phyloP scores from a whole-genome alignment of 2,888 invertebrate genomes.

The Erebia epiphron region DNA sequence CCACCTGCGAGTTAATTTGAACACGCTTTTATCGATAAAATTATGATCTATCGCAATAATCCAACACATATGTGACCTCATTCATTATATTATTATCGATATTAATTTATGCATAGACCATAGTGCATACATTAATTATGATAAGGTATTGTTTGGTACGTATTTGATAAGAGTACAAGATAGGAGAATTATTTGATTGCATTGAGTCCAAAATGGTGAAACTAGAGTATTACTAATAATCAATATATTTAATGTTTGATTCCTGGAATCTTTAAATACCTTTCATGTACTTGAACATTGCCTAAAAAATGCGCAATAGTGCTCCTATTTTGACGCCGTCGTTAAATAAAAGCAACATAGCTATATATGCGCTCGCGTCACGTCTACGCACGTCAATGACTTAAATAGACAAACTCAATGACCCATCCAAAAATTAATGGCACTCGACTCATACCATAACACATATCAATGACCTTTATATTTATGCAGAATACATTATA shows the following conservation, averaged over 20 bases:
- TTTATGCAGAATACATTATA: background rate
- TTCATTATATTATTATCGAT: slow-evolving; percentile 10
- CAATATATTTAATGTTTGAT: too few species aligned
- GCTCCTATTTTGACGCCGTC: slow-evolving; percentile 1
- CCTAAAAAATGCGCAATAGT: background rate
- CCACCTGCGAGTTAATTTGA: too few species aligned
- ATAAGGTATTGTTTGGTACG: background rate
- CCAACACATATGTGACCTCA: slow-evolving; percentile 6
- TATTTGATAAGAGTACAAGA: slow-evolving; percentile 6
- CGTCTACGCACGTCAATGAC: slow-evolving; percentile 5
- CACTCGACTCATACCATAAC: background rate
- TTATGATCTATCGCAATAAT: too few species aligned
- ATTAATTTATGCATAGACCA: background rate
- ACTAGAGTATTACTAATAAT: background rate
- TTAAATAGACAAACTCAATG: slow-evolving; percentile 11
- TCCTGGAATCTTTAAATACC: background rate
- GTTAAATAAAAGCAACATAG: slow-evolving; percentile 2
- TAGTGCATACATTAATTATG: background rate
- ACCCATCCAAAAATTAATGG: slow-evolving; percentile 13
- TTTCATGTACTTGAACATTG: background rate
- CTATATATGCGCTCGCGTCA: slow-evolving; percentile 1
- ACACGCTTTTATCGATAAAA: too few species aligned
- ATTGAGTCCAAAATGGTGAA: background rate
- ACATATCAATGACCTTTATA: slow-evolving; percentile 13
- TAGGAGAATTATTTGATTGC: slow-evolving; percentile 2